Percentiles rank a stretch among this genome's conserved stretches.
phyloP scores from a whole-genome alignment of 2,797 vertebrate genomes.

The Epinephelus coioides region DNA sequence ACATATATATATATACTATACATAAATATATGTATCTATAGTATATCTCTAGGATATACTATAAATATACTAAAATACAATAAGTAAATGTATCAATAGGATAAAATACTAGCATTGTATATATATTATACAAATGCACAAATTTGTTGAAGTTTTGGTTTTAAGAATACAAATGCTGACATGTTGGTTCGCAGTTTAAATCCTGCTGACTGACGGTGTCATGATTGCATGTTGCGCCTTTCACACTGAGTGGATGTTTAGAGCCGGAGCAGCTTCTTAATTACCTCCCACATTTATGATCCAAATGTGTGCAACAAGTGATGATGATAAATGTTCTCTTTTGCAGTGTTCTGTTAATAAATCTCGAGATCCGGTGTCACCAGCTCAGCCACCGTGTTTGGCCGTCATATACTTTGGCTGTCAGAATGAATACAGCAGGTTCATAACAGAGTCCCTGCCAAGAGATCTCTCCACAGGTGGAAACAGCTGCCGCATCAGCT shows the following conservation, averaged over 20 bases:
- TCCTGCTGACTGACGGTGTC: not conserved
- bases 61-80: too few relatives aligned
- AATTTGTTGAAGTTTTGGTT: too few relatives aligned
- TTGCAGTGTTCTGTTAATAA: not conserved
- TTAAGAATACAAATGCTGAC: not conserved
- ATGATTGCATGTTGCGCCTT: not conserved
- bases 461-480: constrained; percentile 26
- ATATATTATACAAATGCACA: too few relatives aligned
- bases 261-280: not conserved
- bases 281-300: not conserved
- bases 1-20: too few relatives aligned
- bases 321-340: not conserved
- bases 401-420: not conserved
- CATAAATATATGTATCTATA: too few relatives aligned
- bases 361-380: not conserved
- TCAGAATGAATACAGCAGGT: constrained; percentile 35
- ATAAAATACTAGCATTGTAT: too few relatives aligned
- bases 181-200: not conserved
- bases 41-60: too few relatives aligned
- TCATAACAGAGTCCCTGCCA: not conserved
- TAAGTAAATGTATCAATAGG: too few relatives aligned
- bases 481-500: not conserved
- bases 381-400: not conserved
- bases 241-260: not conserved
- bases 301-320: not conserved